These are phyloP conservation scores for Wiebesia pumilae DNA, from an alignment of 1,140 invertebrate species.

Conservation along the genomic window DNA sequence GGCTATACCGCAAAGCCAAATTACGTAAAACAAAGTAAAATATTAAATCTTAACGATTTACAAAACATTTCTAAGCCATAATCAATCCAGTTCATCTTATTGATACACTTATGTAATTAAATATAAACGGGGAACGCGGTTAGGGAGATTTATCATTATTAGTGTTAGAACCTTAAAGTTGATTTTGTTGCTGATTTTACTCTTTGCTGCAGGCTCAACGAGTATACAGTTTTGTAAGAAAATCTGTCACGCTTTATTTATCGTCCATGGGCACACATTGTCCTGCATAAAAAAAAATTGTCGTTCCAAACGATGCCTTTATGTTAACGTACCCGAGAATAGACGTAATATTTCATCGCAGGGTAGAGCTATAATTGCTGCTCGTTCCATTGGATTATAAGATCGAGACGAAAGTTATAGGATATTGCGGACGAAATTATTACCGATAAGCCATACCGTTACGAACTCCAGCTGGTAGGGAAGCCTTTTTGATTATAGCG, in stretches of 20 bases:
- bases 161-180: neutral
- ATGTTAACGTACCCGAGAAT: neutral
- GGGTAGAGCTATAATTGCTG: neutral
- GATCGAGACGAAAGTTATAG: neutral
- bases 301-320: neutral
- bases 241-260: neutral
- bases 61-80: too few species aligned
- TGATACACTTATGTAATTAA: too few species aligned
- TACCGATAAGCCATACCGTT: neutral
- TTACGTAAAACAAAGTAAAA: too few species aligned
- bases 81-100: too few species aligned
- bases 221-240: neutral
- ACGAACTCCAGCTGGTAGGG: neutral
- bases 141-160: too few species aligned
- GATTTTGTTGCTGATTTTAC: neutral
- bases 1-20: too few species aligned
- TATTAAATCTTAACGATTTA: too few species aligned
- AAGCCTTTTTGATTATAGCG: neutral
- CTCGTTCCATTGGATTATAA: neutral
- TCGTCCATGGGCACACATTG: neutral
- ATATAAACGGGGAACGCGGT: too few species aligned
- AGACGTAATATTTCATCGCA: neutral
- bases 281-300: slow-evolving; percentile 1
- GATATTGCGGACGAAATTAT: neutral
- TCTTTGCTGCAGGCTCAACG: neutral